Evolutionary conservation across 2,113 vertebrate species (phyloP).

Genomic region (Puntigrus tetrazona): DNA sequence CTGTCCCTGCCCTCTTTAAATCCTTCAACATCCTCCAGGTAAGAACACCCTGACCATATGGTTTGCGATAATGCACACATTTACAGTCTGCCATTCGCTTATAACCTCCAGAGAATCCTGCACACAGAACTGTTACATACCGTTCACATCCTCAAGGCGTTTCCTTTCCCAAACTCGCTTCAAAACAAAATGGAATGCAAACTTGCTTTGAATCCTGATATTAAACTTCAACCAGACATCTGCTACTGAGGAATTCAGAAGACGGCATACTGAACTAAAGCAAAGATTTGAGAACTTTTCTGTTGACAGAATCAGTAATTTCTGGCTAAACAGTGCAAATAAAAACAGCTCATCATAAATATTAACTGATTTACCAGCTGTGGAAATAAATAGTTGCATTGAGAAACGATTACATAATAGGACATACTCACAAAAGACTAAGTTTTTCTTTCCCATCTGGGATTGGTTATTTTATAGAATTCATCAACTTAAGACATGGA

Average conservation of each 20-base stretch:
- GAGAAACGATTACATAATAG: neutral
- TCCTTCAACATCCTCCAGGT: conserved; percentile 79
- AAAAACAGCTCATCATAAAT: conserved; percentile 1
- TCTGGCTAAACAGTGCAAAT: neutral
- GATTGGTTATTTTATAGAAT: conserved; percentile 19
- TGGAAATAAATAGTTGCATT: conserved; percentile 10
- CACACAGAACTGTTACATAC: neutral
- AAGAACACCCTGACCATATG: conserved; percentile 50
- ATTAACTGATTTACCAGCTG: conserved; percentile 19
- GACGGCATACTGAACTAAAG: neutral
- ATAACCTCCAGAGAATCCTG: neutral
- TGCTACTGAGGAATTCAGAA: conserved; percentile 13
- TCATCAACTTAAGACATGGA: neutral
- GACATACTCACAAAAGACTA: neutral
- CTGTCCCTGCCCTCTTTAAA: conserved; percentile 79
- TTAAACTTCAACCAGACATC: neutral
- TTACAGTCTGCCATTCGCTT: neutral
- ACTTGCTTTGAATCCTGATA: conserved; percentile 1
- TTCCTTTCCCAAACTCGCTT: neutral
- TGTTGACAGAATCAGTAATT: neutral
- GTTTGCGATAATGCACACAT: neutral
- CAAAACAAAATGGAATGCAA: conserved; percentile 11
- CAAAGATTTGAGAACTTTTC: neutral
- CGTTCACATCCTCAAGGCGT: neutral
- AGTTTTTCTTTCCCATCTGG: neutral